These are phyloP conservation scores for Sciurus niger DNA, from an alignment of 2,113 vertebrate species.

Conservation along the genomic window DNA sequence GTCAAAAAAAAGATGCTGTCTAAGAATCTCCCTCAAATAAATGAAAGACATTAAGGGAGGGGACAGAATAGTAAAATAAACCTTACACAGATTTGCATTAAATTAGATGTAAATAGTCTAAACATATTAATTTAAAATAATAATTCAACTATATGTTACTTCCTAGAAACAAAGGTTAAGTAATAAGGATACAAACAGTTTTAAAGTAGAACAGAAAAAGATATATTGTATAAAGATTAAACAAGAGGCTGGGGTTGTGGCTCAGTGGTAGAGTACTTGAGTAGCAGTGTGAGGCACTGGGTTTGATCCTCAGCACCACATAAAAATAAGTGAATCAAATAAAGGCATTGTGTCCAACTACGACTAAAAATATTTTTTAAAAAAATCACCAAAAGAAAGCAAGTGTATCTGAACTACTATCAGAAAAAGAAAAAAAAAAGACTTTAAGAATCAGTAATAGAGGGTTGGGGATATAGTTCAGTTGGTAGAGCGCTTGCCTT, in stretches of 20 bases:
- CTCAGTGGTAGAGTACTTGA: too few relatives aligned
- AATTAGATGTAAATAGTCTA: neutral
- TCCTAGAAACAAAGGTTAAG: neutral
- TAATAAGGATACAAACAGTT: neutral
- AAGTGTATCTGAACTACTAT: neutral
- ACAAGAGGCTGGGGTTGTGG: too few relatives aligned
- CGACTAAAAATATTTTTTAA: too few relatives aligned
- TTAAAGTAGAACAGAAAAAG: neutral
- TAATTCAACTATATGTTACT: neutral
- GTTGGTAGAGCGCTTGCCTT: too few relatives aligned
- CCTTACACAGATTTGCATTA: neutral
- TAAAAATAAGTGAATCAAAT: too few relatives aligned
- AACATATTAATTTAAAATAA: neutral
- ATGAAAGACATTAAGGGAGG: neutral
- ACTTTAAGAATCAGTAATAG: neutral
- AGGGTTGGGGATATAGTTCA: neutral
- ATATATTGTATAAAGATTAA: conserved; percentile 2
- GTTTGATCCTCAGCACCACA: too few relatives aligned
- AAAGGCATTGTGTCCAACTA: too few relatives aligned
- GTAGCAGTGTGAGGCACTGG: too few relatives aligned
- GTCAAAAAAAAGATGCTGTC: neutral
- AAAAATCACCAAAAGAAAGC: neutral
- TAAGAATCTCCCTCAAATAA: neutral
- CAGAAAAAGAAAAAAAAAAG: neutral
- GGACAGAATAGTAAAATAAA: neutral